A percentile compares a stretch with the other conserved stretches of the same genome.
phyloP scores from a whole-genome alignment of 1,140 invertebrate genomes.

The Radopholus similis region DNA sequence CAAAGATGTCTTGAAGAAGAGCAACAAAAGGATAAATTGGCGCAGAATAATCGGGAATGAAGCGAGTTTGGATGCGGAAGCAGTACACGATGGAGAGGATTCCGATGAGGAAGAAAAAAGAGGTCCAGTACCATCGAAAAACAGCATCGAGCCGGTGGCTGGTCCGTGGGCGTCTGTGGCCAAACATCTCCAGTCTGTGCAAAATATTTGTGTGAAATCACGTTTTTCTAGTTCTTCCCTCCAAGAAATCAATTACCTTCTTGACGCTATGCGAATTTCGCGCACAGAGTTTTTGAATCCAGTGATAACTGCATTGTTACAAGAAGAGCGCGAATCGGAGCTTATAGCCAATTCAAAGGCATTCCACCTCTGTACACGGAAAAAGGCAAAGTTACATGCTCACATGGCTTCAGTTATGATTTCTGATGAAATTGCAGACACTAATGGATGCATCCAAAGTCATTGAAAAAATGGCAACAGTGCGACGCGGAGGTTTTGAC shows the following conservation, averaged over 20 bases:
- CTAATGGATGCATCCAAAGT: slow-evolving; percentile 27
- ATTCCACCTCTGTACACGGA: slow-evolving; percentile 22
- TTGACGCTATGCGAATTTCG: slow-evolving; percentile 30
- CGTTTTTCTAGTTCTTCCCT: slow-evolving; percentile 28
- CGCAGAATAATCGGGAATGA: slow-evolving; percentile 27
- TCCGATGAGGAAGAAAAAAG: slow-evolving; percentile 17
- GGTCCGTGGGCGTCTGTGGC: slow-evolving; percentile 43
- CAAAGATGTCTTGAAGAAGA: slow-evolving; percentile 37
- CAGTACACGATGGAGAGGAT: background rate
- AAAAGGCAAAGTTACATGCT: slow-evolving; percentile 16
- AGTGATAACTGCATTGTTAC: background rate
- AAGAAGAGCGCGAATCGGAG: slow-evolving; percentile 20
- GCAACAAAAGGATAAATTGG: slow-evolving; percentile 30
- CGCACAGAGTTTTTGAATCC: slow-evolving; percentile 24
- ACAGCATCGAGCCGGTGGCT: slow-evolving; percentile 32
- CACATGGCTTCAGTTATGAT: background rate
- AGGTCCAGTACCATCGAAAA: slow-evolving; percentile 2
- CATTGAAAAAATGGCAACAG: slow-evolving; percentile 15
- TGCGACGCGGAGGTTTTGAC: background rate
- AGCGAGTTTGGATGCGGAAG: slow-evolving; percentile 23
- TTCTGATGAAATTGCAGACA: slow-evolving; percentile 33
- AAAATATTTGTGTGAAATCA: background rate
- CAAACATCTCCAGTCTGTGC: slow-evolving; percentile 41
- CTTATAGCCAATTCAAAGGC: slow-evolving; percentile 16
- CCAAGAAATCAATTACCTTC: slow-evolving; percentile 35